Evolutionary conservation across 2,797 vertebrate genomes (phyloP).

Genomic region (Silurus aristotelis): DNA sequence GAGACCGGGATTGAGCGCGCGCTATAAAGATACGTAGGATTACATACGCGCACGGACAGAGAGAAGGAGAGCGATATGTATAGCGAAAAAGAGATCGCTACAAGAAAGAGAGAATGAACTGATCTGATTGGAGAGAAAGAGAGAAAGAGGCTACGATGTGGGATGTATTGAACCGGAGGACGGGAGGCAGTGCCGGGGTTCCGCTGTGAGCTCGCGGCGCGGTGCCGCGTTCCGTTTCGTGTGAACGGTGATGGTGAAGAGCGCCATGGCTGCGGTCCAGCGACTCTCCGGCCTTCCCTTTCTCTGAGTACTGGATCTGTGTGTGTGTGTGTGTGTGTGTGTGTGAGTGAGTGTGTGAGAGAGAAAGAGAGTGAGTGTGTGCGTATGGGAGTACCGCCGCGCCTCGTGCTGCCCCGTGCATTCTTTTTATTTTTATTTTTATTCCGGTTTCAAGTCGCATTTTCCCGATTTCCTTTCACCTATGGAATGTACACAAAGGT

Average conservation of each 20-base stretch:
- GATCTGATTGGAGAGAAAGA: neutral
- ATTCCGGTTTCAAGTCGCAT: conserved; percentile 8
- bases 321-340: conserved; percentile 64
- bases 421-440: conserved; percentile 34
- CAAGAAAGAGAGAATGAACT: neutral
- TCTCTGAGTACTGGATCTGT: conserved; percentile 59
- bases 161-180: conserved; percentile 66
- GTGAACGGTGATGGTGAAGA: conserved; percentile 64
- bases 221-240: conserved; percentile 67
- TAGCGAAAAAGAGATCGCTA: too few relatives aligned
- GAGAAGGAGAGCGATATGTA: neutral
- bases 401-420: conserved; percentile 57
- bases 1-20: conserved; percentile 57
- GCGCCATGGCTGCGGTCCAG: conserved; percentile 81
- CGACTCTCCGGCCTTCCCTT: conserved; percentile 78
- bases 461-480: conserved; percentile 47
- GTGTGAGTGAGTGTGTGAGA: conserved; percentile 61
- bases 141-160: conserved; percentile 48
- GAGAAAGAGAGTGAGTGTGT: conserved; percentile 74
- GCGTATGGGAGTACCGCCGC: conserved; percentile 68
- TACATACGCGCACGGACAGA: conserved; percentile 26
- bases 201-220: conserved; percentile 51
- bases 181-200: conserved; percentile 54
- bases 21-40: too few relatives aligned
- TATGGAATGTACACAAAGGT: conserved; percentile 69